phyloP scores from a whole-genome alignment of 2,113 vertebrate species.

The Morone chrysops region DNA sequence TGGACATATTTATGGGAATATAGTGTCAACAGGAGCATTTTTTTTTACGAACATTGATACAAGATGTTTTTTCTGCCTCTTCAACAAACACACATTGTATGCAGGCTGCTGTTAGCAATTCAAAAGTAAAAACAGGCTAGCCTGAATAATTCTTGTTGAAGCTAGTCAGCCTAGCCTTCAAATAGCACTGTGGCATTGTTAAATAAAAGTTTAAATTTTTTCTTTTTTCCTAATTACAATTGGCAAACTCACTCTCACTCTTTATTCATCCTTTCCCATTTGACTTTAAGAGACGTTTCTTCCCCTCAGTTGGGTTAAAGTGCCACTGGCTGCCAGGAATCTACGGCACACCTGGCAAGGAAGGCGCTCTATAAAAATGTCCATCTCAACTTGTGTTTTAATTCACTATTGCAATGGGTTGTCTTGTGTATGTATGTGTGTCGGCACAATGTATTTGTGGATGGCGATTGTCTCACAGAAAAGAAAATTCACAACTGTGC shows the following conservation, averaged over 20 bases:
- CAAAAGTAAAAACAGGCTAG: too few relatives aligned
- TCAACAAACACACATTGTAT: too few relatives aligned
- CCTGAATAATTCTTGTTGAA: too few relatives aligned
- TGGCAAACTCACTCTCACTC: not conserved
- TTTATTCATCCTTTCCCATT: not conserved
- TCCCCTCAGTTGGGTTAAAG: slow-evolving; percentile 21
- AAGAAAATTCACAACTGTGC: not conserved
- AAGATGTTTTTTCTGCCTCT: too few relatives aligned
- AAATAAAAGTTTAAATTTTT: too few relatives aligned
- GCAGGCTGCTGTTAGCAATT: too few relatives aligned
- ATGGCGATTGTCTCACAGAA: not conserved
- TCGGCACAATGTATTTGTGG: not conserved
- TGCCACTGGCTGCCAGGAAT: slow-evolving; percentile 40
- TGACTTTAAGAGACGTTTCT: slow-evolving; percentile 28
- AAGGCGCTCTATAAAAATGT: slow-evolving; percentile 25
- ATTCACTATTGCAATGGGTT: not conserved
- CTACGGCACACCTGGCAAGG: slow-evolving; percentile 17
- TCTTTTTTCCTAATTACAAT: not conserved
- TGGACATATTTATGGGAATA: not conserved
- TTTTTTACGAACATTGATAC: too few relatives aligned
- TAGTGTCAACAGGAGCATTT: too few relatives aligned
- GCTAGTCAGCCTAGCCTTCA: too few relatives aligned
- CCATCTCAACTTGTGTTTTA: slow-evolving; percentile 14
- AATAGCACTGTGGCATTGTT: too few relatives aligned
- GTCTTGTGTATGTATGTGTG: slow-evolving; percentile 4